Conservation (phyloP, 2,888 invertebrate genomes). For the Pachliopta kotzebuea region DNA sequence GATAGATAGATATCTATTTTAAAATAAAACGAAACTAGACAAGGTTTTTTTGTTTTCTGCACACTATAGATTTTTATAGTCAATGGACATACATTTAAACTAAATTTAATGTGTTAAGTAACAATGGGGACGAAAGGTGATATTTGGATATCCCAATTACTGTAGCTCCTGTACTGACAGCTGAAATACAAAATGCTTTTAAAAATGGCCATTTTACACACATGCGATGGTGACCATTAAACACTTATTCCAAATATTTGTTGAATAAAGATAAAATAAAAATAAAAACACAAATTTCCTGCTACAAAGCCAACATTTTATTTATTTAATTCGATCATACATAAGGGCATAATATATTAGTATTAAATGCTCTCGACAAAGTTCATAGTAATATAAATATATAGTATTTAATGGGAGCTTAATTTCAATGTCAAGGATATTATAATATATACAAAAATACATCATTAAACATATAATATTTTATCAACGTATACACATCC, state of each 20-base stretch:
- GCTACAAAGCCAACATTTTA: conserved; percentile 38
- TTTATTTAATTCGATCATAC: conserved; percentile 31
- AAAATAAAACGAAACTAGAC: too few relatives aligned
- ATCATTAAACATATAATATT: conserved; percentile 21
- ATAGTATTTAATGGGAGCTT: conserved; percentile 17
- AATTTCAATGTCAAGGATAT: conserved; percentile 19
- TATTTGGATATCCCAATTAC: too few relatives aligned
- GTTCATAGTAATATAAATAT: conserved; percentile 21
- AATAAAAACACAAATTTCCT: conserved; percentile 22
- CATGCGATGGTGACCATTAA: too few relatives aligned
- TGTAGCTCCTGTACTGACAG: too few relatives aligned
- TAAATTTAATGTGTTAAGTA: too few relatives aligned
- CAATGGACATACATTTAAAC: too few relatives aligned
- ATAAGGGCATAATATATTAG: conserved; percentile 27
- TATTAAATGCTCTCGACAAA: conserved; percentile 22
- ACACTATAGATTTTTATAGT: too few relatives aligned
- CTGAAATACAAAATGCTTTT: not conserved
- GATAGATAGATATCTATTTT: too few relatives aligned
- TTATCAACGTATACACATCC: conserved; percentile 18
- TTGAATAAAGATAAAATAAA: conserved; percentile 3
- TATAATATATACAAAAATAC: conserved; percentile 27
- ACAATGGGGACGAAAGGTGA: too few relatives aligned
- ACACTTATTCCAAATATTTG: too few relatives aligned
- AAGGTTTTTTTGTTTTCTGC: too few relatives aligned
- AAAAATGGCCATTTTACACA: not conserved